These are phyloP conservation scores for Hybos culiciformis DNA, from an alignment of 2,888 invertebrate species.

Conservation along the genomic window DNA sequence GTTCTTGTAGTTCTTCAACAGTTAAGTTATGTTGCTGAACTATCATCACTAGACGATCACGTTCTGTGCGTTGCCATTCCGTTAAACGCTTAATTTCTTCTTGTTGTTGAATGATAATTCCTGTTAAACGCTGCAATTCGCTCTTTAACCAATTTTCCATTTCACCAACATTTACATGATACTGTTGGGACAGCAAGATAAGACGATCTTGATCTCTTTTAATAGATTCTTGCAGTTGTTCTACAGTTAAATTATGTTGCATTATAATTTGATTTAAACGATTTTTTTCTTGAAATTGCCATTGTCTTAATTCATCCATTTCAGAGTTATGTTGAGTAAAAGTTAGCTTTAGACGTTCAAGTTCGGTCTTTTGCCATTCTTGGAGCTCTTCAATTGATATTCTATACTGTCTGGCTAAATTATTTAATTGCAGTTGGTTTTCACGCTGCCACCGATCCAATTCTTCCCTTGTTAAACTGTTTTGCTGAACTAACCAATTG, in stretches of 20 bases:
- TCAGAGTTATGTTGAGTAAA: constrained; percentile 24
- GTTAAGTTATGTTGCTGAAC: constrained; percentile 28
- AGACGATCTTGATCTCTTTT: constrained; percentile 26
- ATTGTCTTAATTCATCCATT: constrained; percentile 17
- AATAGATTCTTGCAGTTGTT: constrained; percentile 26
- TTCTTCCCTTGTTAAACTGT: constrained; percentile 25
- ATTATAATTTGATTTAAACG: constrained; percentile 26
- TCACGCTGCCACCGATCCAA: constrained; percentile 29
- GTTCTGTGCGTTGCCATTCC: constrained; percentile 29
- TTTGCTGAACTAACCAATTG: constrained; percentile 32
- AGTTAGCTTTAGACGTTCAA: constrained; percentile 23
- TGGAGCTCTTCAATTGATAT: constrained; percentile 24
- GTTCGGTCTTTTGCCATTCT: constrained; percentile 28
- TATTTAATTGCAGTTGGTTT: constrained; percentile 21
- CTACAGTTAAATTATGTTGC: constrained; percentile 29
- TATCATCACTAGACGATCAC: constrained; percentile 25
- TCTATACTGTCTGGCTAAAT: constrained; percentile 21
- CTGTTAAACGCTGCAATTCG: constrained; percentile 25
- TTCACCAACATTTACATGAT: constrained; percentile 28
- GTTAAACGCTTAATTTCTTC: constrained; percentile 28
- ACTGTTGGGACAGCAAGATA: constrained; percentile 23
- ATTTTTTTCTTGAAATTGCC: constrained; percentile 22
- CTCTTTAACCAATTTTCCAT: constrained; percentile 28
- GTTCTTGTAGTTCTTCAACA: constrained; percentile 23
- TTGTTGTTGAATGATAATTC: constrained; percentile 26